Base-by-base conservation (phyloP, 2,888 invertebrate genomes). In the Temnothorax ravouxi region DNA sequence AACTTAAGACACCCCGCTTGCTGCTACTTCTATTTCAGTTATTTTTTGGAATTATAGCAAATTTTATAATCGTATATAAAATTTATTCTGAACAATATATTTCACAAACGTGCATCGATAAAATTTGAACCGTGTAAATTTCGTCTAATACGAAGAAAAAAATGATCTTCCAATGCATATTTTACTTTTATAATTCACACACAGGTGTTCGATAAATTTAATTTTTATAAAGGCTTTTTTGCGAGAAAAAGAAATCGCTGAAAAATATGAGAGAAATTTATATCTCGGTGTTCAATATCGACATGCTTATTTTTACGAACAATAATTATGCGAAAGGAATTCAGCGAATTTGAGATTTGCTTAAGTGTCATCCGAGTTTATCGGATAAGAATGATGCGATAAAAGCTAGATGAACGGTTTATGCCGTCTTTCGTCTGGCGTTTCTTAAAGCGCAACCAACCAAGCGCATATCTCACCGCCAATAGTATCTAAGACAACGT, bases 1-100 rank as follows among this genome's bases (percentile, higher is more conserved):
- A 81, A 87, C 77, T 88, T 87, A 81, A 87, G 86, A 82, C 69
- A 66, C 59, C 8, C 41, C 79, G 50, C 61, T 67, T 52, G 52
- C 62, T 56, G 61, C 47, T 41, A 69, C 25, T 75, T 66, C 72
- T 85, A 44, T 74, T 81, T 74, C 69, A 56, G 72, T 67, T 38
- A 25, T 75, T 77, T 59, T 80, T 71, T 29, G 41, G 61, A 72
- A 76, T 83, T 76, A 72, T 29, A 66, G 52, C 50, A 75, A 62
- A 81, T 44, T 80, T 72, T 66, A 44, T 29, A 13, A 13, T 18
- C 8, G 15, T 64, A 41, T 21, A 74, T 84, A 72, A 64, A 64
- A 84, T 80, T 80, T 50, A 84, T 44, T 13, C 44, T 74, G 38
- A 71, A 75, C 62, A 54, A 69, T n/a, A 5, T 15, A 34, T 44